Evolutionary conservation across 2,797 vertebrate genomes (phyloP).

Genomic region (Vultur gryphus): DNA sequence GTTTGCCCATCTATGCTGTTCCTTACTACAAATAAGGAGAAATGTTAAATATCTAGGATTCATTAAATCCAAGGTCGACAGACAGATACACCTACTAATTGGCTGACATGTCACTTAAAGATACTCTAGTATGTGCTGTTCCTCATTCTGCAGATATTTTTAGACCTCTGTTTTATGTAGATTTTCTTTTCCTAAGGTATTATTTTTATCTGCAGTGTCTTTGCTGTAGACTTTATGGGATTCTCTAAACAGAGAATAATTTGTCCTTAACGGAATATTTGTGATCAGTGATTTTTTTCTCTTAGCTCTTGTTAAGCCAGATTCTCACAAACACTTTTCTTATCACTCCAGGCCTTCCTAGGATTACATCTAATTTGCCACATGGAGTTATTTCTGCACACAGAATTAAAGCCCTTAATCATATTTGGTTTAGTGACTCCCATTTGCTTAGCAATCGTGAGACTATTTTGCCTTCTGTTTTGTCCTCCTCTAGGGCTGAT

Average conservation of each 20-base stretch:
- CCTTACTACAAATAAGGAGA: neutral
- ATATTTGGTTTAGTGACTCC: slow-evolving; percentile 33
- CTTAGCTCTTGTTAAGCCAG: neutral
- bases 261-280: slow-evolving; percentile 11
- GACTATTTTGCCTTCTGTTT: neutral
- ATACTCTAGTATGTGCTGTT: neutral
- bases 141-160: neutral
- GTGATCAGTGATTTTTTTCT: neutral
- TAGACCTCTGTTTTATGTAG: neutral
- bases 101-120: slow-evolving; percentile 10
- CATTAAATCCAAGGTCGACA: neutral
- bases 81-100: neutral
- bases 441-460: slow-evolving; percentile 11
- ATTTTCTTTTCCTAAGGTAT: neutral
- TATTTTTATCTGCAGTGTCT: neutral
- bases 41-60: neutral
- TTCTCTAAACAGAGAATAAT: neutral
- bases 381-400: slow-evolving; percentile 35
- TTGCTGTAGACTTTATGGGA: neutral
- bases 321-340: neutral
- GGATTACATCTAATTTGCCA: slow-evolving; percentile 22
- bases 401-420: slow-evolving; percentile 47
- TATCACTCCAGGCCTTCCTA: neutral
- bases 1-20: neutral
- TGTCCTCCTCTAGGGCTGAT: neutral